A percentile compares a stretch with the other conserved stretches of the same genome.
Evolutionary conservation across 2,797 vertebrate genomes (phyloP).

Genomic region (Apogon talboti): DNA sequence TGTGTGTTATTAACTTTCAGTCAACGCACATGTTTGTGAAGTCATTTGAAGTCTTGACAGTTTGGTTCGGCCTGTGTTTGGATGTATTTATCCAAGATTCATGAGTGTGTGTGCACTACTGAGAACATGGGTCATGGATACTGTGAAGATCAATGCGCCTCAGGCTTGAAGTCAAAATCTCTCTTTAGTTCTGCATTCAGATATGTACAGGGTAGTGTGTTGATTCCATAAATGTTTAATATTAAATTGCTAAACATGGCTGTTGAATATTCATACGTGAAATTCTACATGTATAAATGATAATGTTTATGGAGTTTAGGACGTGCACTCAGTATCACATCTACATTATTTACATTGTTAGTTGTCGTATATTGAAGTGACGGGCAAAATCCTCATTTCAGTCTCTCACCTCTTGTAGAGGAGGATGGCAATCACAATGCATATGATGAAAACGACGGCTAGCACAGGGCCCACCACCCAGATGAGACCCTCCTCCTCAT

Average conservation of each 20-base stretch:
- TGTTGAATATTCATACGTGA: not conserved
- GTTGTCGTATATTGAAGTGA: not conserved
- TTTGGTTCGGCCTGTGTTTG: conserved; percentile 46
- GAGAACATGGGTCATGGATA: conserved; percentile 33
- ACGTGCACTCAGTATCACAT: not conserved
- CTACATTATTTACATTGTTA: not conserved
- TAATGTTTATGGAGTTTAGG: not conserved
- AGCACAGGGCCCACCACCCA: conserved; percentile 99
- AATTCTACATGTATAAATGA: conserved; percentile 23
- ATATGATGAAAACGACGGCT: conserved; percentile 99
- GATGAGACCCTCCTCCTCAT: conserved; percentile 98
- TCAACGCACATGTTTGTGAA: conserved; percentile 42
- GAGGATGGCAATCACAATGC: conserved; percentile 98
- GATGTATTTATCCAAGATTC: conserved; percentile 42
- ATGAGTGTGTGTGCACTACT: conserved; percentile 15
- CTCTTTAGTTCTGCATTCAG: conserved; percentile 15
- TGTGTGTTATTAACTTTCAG: conserved; percentile 66
- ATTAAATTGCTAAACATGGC: conserved; percentile 20
- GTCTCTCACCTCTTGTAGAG: conserved; percentile 96
- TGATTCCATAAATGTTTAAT: conserved; percentile 9
- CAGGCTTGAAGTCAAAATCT: conserved; percentile 31
- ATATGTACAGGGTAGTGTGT: not conserved
- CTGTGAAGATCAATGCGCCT: conserved; percentile 39
- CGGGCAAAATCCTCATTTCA: not conserved
- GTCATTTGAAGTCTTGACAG: conserved; percentile 54